Percentiles rank a stretch among this genome's conserved stretches.
phyloP scores from a whole-genome alignment of 2,888 invertebrate genomes.

The Chesias legatella region DNA sequence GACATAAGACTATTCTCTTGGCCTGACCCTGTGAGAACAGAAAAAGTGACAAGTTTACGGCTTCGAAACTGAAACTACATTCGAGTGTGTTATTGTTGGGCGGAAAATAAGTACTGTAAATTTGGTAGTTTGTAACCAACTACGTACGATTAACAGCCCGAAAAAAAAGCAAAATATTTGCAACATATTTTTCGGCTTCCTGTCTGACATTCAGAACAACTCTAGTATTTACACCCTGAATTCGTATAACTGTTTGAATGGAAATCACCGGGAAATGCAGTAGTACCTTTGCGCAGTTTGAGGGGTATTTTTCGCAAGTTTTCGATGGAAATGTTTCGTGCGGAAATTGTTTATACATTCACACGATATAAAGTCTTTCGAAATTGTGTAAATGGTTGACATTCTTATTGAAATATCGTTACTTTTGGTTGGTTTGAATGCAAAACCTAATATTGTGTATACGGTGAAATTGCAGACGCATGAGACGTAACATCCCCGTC shows the following conservation, averaged over 20 bases:
- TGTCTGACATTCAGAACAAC: neutral
- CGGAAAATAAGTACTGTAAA: no score
- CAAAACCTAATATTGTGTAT: no score
- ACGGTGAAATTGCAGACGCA: no score
- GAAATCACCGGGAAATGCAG: constrained; percentile 37
- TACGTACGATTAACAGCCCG: neutral
- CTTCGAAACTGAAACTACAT: no score
- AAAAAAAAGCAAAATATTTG: neutral
- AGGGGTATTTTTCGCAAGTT: constrained; percentile 17
- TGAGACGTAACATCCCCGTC: no score
- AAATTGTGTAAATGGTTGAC: constrained; percentile 9
- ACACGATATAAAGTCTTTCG: constrained; percentile 15
- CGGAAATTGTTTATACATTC: constrained; percentile 23
- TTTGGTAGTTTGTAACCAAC: no score
- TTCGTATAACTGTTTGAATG: constrained; percentile 33
- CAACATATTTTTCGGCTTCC: neutral
- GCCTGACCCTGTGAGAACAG: no score
- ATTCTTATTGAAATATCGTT: constrained; percentile 6
- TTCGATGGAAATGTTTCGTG: constrained; percentile 22
- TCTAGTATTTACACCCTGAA: constrained; percentile 16
- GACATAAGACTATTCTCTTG: no score
- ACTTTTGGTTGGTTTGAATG: constrained; percentile 2
- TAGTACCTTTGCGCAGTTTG: constrained; percentile 17
- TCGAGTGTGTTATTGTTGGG: no score
- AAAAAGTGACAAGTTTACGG: no score